Conservation (phyloP, 2,888 invertebrate species). For the Lysandra bellargus region DNA sequence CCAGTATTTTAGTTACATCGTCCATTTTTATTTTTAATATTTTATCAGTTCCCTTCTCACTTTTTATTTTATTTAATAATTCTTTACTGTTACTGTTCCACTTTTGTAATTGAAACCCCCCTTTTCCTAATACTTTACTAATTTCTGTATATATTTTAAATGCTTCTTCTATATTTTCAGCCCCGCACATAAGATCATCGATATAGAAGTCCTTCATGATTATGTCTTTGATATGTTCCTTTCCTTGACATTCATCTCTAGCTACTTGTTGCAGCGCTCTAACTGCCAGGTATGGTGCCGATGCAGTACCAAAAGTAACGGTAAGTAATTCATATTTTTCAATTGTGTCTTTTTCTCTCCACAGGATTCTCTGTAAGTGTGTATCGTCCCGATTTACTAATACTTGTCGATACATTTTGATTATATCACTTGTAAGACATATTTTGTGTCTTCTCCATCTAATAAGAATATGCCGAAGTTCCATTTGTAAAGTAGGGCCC, state of each 20-base stretch:
- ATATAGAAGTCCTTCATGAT: conserved; percentile 30
- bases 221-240: background rate
- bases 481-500: conserved; percentile 38
- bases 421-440: conserved; percentile 37
- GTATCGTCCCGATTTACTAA: too few species aligned
- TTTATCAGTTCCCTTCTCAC: background rate
- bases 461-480: conserved; percentile 32
- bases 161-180: conserved; percentile 18
- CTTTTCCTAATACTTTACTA: conserved; percentile 15
- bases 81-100: conserved; percentile 32
- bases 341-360: too few species aligned
- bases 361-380: too few species aligned
- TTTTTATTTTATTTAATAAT: conserved; percentile 2
- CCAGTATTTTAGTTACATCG: conserved; percentile 41
- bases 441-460: background rate
- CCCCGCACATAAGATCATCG: conserved; percentile 33
- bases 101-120: conserved; percentile 35
- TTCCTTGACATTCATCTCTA: background rate
- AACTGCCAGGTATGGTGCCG: conserved; percentile 12
- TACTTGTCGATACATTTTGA: background rate
- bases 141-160: conserved; percentile 21
- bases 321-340: too few species aligned
- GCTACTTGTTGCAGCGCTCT: conserved; percentile 22
- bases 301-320: background rate
- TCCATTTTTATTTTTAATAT: conserved; percentile 9